Percentiles rank a stretch among this genome's conserved stretches.
Conservation (phyloP, 2,113 vertebrate genomes). For the Menidia beryllina region DNA sequence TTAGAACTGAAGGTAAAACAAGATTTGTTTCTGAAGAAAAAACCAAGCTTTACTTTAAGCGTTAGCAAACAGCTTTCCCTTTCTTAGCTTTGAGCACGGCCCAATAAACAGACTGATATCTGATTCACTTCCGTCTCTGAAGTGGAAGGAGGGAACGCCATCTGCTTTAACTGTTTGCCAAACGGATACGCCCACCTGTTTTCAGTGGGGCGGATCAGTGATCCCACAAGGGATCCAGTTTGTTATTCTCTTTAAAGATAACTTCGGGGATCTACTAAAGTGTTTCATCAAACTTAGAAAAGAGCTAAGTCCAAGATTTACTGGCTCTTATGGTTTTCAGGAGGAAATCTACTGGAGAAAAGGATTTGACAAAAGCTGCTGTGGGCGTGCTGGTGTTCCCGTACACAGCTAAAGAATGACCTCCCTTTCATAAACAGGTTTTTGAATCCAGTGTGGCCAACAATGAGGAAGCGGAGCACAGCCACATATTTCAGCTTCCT, state of each 20-base stretch:
- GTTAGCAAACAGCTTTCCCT: neutral
- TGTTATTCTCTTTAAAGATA: slow-evolving; percentile 10
- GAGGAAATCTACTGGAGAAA: neutral
- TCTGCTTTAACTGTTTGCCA: slow-evolving; percentile 21
- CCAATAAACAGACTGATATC: slow-evolving; percentile 1
- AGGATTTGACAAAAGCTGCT: neutral
- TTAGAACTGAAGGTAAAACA: no score
- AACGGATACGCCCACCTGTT: slow-evolving; percentile 31
- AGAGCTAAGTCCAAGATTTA: neutral
- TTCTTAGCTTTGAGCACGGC: neutral
- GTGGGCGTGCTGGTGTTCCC: neutral
- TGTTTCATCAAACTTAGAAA: neutral
- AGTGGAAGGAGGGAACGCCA: slow-evolving; percentile 18
- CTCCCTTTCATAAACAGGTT: slow-evolving; percentile 6
- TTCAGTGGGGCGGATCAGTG: slow-evolving; percentile 1
- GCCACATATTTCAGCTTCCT: slow-evolving; percentile 36
- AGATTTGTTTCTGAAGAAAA: no score
- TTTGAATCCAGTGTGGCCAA: neutral
- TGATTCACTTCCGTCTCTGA: slow-evolving; percentile 3
- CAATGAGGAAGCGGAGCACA: slow-evolving; percentile 5
- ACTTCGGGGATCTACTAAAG: neutral
- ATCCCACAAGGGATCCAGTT: slow-evolving; percentile 2
- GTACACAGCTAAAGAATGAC: neutral
- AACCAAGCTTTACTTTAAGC: no score
- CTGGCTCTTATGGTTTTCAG: neutral